These are phyloP conservation scores for Eptesicus fuscus DNA, from an alignment of 2,113 vertebrate species.

Conservation along the genomic window DNA sequence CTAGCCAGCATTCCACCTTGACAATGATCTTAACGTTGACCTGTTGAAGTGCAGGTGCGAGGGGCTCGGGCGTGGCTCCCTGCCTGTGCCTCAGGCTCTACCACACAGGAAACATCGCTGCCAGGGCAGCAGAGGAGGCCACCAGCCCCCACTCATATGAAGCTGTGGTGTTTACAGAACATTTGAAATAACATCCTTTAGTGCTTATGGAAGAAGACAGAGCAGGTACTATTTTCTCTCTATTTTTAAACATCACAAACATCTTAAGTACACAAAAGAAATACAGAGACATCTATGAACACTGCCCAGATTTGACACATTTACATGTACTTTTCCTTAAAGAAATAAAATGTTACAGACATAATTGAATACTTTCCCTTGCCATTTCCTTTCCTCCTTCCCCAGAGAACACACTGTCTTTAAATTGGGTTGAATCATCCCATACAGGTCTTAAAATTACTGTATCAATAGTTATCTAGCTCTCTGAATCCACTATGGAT, in stretches of 20 bases:
- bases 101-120: neutral
- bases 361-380: neutral
- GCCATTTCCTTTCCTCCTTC: neutral
- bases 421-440: neutral
- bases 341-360: neutral
- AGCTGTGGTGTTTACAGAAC: neutral
- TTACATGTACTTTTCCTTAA: constrained; percentile 22
- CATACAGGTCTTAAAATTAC: neutral
- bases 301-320: neutral
- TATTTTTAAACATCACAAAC: neutral
- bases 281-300: neutral
- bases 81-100: neutral
- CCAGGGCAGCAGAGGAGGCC: neutral
- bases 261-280: neutral
- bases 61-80: neutral
- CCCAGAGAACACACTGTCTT: neutral
- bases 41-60: neutral
- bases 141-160: neutral
- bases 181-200: neutral
- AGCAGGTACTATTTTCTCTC: neutral
- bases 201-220: neutral
- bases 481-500: neutral
- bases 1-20: neutral
- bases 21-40: neutral
- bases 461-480: neutral